Conservation (phyloP, 2,797 vertebrate genomes). For the Huso huso region DNA sequence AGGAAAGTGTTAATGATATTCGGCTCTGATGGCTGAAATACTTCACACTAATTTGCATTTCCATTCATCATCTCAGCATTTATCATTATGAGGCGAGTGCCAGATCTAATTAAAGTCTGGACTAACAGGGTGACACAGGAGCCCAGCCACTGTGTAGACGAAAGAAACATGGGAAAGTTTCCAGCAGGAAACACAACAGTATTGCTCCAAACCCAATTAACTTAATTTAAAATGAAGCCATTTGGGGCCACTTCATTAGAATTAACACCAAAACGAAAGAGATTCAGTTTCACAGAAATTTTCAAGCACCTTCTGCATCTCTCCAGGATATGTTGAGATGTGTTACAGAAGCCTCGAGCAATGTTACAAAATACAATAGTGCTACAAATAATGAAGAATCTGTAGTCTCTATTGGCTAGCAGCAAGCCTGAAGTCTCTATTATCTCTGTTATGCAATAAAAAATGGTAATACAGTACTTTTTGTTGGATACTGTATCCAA, state of each 20-base stretch:
- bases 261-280: conserved; percentile 46
- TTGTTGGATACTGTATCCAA: conserved; percentile 12
- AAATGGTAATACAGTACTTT: conserved; percentile 36
- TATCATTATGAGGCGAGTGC: conserved; percentile 89
- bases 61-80: conserved; percentile 94
- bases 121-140: conserved; percentile 79
- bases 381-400: too few species aligned
- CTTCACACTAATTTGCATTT: conserved; percentile 92
- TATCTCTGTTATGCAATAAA: too few species aligned
- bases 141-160: conserved; percentile 50
- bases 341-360: conserved; percentile 22
- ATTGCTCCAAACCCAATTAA: conserved; percentile 87
- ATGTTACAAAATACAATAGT: not conserved
- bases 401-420: too few species aligned
- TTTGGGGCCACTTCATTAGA: conserved; percentile 74
- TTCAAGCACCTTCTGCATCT: conserved; percentile 12
- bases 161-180: conserved; percentile 64
- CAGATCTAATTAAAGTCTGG: conserved; percentile 96
- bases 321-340: conserved; percentile 42
- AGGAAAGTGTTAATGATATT: conserved; percentile 95
- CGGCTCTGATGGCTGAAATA: conserved; percentile 78
- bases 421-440: too few species aligned
- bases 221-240: conserved; percentile 76
- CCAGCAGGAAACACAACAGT: conserved; percentile 74
- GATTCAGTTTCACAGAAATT: conserved; percentile 44